These are phyloP conservation scores for Lagopus muta DNA, from an alignment of 2,113 vertebrate species.

Conservation along the genomic window DNA sequence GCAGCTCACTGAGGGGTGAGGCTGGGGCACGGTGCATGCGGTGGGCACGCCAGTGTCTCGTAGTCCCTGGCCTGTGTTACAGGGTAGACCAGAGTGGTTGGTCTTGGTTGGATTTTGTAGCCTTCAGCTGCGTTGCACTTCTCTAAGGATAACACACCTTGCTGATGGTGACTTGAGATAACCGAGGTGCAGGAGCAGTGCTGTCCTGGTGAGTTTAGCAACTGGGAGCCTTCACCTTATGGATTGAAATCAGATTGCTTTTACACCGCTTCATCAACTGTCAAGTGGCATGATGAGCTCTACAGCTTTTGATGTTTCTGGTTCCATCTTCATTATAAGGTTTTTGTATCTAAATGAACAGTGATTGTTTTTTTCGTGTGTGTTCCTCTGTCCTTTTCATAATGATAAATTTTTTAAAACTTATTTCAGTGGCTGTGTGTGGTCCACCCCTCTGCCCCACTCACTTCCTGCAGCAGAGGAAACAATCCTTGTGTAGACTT, in stretches of 20 bases:
- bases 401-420: accelerated
- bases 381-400: neutral
- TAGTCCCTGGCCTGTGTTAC: accelerated
- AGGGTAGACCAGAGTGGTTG: neutral
- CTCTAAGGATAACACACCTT: neutral
- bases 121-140: neutral
- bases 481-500: neutral
- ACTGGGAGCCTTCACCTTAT: neutral
- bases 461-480: neutral
- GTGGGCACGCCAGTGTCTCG: neutral
- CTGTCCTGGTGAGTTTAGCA: neutral
- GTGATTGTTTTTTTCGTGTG: neutral
- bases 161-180: neutral
- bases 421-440: accelerated
- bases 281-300: neutral
- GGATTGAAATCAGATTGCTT: neutral
- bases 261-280: neutral
- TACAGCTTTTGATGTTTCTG: neutral
- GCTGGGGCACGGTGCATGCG: accelerated
- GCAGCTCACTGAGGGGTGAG: neutral
- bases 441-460: neutral
- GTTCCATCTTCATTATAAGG: neutral
- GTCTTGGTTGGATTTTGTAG: neutral
- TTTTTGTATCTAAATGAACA: neutral
- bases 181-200: neutral